A percentile compares a stretch with the other conserved stretches of the same genome.
These are phyloP conservation scores for Holacanthus passer DNA, from an alignment of 2,113 vertebrate genomes.

Conservation along the genomic window DNA sequence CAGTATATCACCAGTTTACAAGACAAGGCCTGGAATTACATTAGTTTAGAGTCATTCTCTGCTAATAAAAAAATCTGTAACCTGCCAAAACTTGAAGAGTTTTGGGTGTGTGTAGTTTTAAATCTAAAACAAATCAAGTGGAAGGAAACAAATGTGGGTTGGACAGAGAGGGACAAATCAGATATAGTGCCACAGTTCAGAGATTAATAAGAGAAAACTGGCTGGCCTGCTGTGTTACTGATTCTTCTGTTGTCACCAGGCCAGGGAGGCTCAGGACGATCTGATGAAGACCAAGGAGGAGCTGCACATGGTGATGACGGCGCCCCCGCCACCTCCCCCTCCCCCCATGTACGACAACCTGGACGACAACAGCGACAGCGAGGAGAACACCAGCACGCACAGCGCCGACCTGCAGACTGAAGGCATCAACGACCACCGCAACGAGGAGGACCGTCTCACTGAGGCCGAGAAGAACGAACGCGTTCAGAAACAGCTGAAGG, in stretches of 20 bases:
- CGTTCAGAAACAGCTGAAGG: conserved; percentile 93
- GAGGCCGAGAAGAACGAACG: conserved; percentile 96
- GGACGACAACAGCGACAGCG: conserved; percentile 88
- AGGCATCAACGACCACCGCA: conserved; percentile 89
- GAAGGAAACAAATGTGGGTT: background rate
- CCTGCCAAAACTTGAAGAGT: background rate
- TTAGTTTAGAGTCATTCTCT: background rate
- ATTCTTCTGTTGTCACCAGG: conserved; percentile 78
- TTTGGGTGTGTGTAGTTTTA: background rate
- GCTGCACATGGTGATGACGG: conserved; percentile 89
- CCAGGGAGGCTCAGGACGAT: conserved; percentile 90
- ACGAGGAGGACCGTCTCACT: conserved; percentile 91
- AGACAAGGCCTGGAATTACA: background rate
- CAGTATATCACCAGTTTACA: background rate
- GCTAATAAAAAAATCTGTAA: background rate
- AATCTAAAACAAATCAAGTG: background rate
- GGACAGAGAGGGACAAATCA: background rate
- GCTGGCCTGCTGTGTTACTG: background rate
- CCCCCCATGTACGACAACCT: conserved; percentile 86
- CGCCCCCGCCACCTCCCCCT: conserved; percentile 86
- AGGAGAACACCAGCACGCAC: conserved; percentile 87
- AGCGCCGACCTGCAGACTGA: conserved; percentile 91
- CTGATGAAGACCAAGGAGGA: conserved; percentile 93
- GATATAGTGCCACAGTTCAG: background rate
- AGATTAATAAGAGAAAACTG: background rate